Evolutionary conservation across 2,888 invertebrate genomes (phyloP).

Genomic region (Neoaliturus tenellus): DNA sequence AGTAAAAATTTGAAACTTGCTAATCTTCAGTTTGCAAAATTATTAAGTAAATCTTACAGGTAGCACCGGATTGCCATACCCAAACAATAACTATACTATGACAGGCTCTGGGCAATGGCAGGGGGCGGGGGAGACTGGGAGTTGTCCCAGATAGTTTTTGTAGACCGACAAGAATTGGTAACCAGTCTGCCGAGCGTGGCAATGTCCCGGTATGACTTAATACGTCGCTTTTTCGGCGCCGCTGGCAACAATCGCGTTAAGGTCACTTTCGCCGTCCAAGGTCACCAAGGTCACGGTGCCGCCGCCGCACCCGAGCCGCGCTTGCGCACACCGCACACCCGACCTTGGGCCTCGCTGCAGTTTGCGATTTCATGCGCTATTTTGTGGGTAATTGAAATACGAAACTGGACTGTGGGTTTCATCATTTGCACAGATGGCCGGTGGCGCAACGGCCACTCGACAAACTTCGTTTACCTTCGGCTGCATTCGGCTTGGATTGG

Average conservation of each 20-base stretch:
- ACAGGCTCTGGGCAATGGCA: too few relatives aligned
- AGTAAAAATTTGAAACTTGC: too few relatives aligned
- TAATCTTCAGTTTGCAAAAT: too few relatives aligned
- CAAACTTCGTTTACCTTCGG: conserved; percentile 14
- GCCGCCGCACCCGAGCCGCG: background rate
- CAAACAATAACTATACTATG: too few relatives aligned
- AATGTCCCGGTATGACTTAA: background rate
- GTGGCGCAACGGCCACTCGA: conserved; percentile 24
- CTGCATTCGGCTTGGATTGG: background rate
- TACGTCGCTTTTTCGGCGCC: too few relatives aligned
- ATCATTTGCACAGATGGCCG: conserved; percentile 16
- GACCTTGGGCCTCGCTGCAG: conserved; percentile 29
- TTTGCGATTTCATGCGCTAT: conserved; percentile 53
- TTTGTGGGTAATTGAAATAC: conserved; percentile 51
- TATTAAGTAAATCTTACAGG: too few relatives aligned
- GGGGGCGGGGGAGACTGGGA: too few relatives aligned
- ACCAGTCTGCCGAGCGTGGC: too few relatives aligned
- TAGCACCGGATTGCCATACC: too few relatives aligned
- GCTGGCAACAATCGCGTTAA: background rate
- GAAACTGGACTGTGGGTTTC: conserved; percentile 49
- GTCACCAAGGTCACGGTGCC: conserved; percentile 30
- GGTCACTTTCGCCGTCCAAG: conserved; percentile 20
- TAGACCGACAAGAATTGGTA: background rate
- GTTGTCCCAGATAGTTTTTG: too few relatives aligned
- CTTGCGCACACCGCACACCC: too few relatives aligned